These are phyloP conservation scores for Folsomia candida DNA, from an alignment of 2,888 invertebrate species.

Conservation along the genomic window DNA sequence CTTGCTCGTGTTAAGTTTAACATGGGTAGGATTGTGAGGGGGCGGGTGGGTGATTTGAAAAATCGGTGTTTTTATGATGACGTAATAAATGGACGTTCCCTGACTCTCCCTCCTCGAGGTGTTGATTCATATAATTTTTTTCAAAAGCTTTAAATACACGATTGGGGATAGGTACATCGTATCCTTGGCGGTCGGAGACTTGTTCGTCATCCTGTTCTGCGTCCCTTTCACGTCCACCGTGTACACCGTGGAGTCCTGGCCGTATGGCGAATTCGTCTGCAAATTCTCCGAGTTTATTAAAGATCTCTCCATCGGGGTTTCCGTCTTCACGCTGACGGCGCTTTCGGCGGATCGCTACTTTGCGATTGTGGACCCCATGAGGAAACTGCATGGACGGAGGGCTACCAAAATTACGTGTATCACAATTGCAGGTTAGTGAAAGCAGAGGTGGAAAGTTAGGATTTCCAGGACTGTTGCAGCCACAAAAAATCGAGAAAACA, in stretches of 20 bases:
- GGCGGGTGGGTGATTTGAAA: no score
- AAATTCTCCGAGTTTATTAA: conserved; percentile 80
- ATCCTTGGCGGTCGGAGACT: conserved; percentile 77
- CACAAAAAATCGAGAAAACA: no score
- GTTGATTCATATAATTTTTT: no score
- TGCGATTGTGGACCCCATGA: conserved; percentile 85
- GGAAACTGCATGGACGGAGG: conserved; percentile 66
- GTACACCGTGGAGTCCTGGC: conserved; percentile 67
- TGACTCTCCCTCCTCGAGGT: neutral
- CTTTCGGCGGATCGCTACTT: conserved; percentile 86
- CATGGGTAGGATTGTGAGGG: no score
- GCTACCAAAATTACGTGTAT: conserved; percentile 68
- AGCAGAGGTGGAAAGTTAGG: no score
- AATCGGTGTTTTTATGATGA: no score
- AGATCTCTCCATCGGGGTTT: conserved; percentile 86
- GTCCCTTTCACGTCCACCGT: conserved; percentile 82
- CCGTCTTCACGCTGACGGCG: conserved; percentile 87
- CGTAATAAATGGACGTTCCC: neutral
- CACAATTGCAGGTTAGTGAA: conserved; percentile 60
- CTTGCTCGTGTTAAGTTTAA: no score
- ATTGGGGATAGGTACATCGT: conserved; percentile 53
- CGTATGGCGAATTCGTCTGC: conserved; percentile 76
- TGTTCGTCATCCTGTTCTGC: conserved; percentile 75
- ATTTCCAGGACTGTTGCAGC: no score
- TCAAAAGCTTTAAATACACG: conserved; percentile 1